Evolutionary conservation across 2,797 vertebrate species (phyloP), one percentile per base, ranked within the genome.

Genomic region (Lepus oiostolus): DNA sequence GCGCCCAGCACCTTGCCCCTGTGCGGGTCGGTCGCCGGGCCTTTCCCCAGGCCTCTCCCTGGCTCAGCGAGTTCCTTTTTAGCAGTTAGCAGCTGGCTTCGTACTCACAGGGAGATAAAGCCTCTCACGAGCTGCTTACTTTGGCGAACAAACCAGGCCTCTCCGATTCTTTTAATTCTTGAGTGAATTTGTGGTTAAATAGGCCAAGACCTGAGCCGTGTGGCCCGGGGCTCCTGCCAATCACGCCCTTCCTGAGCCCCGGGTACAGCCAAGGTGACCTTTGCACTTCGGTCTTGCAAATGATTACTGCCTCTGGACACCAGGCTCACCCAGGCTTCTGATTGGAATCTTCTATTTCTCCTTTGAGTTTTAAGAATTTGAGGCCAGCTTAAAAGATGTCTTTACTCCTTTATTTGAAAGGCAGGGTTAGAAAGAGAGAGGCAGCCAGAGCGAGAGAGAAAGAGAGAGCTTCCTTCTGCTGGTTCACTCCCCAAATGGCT

Each of bases 121-220:
- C 47, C 22, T 84, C 90, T 95, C 93, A 88, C 76, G 79, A 96
- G 95, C 92, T 70, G 4, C 93, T 88, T 68, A 67, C 71, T 90
- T 74, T 79, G 89, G 60, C 62, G 90, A 96, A 72, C 50, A 90
- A 71, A 81, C 82, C 82, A 38, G 32, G 76, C 74, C 62, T 89
- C 91, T 82, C 70, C 5, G 70, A 58, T 38, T 42, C 85, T 91
- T 93, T 81, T 80, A 63, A 88, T 94, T 83, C 93, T 58, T 63
- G 14, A 4, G 60, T 71, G 80, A 81, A 42, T 81, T 93, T 83
- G 65, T 42, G 70, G 1, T 76, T 63, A 88, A 76, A 35, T 22
- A 62, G 70, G 52, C 71, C 1, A 10, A 60, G 9, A 9, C 47
- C 75, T 35, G 3, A 0, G 6, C 42, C 14, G 0, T 71, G 21